A percentile compares a stretch with the other conserved stretches of the same genome.
These are phyloP conservation scores for Lates calcarifer DNA, from an alignment of 2,113 vertebrate species.

Conservation along the genomic window DNA sequence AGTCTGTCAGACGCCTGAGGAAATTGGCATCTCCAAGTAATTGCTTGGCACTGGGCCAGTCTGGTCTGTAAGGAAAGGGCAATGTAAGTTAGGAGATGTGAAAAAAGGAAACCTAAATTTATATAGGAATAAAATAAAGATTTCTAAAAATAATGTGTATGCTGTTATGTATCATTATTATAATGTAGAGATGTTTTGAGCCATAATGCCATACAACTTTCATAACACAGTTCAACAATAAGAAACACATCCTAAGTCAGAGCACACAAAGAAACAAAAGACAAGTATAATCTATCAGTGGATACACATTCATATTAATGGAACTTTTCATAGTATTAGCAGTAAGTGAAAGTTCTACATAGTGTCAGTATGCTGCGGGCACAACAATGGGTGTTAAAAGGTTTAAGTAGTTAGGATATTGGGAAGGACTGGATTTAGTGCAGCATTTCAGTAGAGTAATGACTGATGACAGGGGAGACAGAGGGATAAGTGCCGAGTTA, in stretches of 20 bases:
- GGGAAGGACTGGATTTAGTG: slow-evolving; percentile 12
- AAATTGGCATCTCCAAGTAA: slow-evolving; percentile 88
- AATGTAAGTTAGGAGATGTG: background rate
- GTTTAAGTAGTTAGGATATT: slow-evolving; percentile 8
- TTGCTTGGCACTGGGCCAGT: slow-evolving; percentile 89
- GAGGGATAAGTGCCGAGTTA: background rate
- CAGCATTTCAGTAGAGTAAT: slow-evolving; percentile 31
- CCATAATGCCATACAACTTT: background rate
- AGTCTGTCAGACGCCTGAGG: slow-evolving; percentile 86
- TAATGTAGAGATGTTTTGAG: background rate
- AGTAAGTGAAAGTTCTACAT: background rate
- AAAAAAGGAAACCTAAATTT: background rate
- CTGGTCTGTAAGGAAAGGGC: slow-evolving; percentile 79
- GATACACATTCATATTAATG: background rate
- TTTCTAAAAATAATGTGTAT: background rate
- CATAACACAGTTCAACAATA: background rate
- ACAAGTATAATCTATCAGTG: background rate
- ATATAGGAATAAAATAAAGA: background rate
- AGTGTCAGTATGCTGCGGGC: background rate
- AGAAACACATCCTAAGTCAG: background rate
- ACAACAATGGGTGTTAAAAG: background rate
- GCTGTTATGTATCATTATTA: no score
- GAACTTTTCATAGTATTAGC: background rate
- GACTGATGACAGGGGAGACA: slow-evolving; percentile 26
- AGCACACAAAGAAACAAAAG: background rate